Evolutionary conservation across 2,113 vertebrate species (phyloP), one percentile per base, ranked within the genome.

Genomic region (Oncorhynchus nerka): DNA sequence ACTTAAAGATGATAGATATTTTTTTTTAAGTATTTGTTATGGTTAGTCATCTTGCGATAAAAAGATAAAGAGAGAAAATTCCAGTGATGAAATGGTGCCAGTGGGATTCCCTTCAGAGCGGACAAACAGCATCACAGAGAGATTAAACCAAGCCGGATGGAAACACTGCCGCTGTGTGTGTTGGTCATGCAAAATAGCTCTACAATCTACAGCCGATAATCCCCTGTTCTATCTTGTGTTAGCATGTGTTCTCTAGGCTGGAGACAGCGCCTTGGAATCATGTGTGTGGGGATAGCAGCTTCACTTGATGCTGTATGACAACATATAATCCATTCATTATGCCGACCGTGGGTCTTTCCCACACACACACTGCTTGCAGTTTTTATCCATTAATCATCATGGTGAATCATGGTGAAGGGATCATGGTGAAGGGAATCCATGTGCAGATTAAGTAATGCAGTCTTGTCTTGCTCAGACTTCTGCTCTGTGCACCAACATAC

Each of bases 41-140:
- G 8, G 2, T 45, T 45, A 45, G 9, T 45, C 8, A 2, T 45
- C 39, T 45, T 11, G 9, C 8, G 9, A 45, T 45, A 45, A 3
- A 45, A 9, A 20, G 11, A 65, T 65, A 69, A 13, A 16, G 15
- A 16, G 49, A 71, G 24, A 70, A 69, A 65, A 49, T 69, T 15
- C 30, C 39, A 79, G 70, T 4, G 70, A 55, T 66, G 69, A 85
- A 67, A 78, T 73, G 71, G 72, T 81, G 82, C 86, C 87, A 78
- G 75, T 81, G 84, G 89, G 87, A 88, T 84, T 79, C 65, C 81
- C 81, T 34, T 78, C 82, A 84, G 85, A 87, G 85, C 79, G 86
- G 81, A 84, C 16, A 65, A 9, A 45, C 39, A 45, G 81, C 76
- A 84, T 84, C 87, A 83, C 85, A 28, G 79, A 73, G 82, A 81